Evolutionary conservation across 2,888 invertebrate species (phyloP), one percentile per base, ranked within the genome.

Genomic region (Iselma pallidipennis): DNA sequence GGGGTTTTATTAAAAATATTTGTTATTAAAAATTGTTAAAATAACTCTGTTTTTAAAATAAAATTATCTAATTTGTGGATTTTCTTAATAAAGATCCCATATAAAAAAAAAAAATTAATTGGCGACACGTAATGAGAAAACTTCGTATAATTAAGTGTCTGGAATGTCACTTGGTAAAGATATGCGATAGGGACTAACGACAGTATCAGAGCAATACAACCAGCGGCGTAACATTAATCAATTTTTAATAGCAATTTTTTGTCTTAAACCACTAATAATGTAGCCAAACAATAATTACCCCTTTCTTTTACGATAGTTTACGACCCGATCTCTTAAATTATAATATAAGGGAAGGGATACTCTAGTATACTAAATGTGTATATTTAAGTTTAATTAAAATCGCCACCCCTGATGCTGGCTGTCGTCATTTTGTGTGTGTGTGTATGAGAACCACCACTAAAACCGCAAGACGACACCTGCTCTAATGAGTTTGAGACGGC

Each of bases 401-500:
- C n/a, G 14, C 31, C n/a, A 9, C 31, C 9, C 9, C n/a, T 33
- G 4, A 14, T 33, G 31, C 14, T 33, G 2, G 5, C 5, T 37
- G 7, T 37, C 16, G n/a, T 16, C 16, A 37, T 37, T 37, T 37
- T 37, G 12, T 29, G 4, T 37, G 5, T 33, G 14, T 33, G 6
- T n/a, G 14, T n/a, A 33, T 42, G 42, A 21, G 19, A 42, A 42
- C 10, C 21, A 42, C 42, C 42, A 21, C 21, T 42, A 42, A 42
- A 10, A 21, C 59, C 53, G 54, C 59, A 61, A 61, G 56, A 19
- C 61, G 53, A 61, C 61, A 61, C 61, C 61, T 52, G 55, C 49
- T 57, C 61, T 61, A 61, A 61, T 51, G 61, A 61, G 56, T 61
- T 51, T 37, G 57, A 57, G 51, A 49, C 57, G 55, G 42, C 49